These are phyloP conservation scores for Halocynthia aurantium DNA, from an alignment of 23 tunicate genomes.

Conservation along the genomic window DNA sequence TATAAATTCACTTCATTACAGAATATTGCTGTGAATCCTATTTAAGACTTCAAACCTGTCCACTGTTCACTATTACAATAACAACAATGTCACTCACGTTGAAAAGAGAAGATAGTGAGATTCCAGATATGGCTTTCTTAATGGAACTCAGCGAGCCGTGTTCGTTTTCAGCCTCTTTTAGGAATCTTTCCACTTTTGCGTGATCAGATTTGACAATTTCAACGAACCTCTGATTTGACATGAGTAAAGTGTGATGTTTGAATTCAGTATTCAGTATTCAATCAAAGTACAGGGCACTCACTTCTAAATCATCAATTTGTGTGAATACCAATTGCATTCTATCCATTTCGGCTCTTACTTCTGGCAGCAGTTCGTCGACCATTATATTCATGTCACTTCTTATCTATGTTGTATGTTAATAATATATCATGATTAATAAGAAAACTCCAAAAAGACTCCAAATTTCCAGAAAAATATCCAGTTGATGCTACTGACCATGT, in stretches of 20 bases:
- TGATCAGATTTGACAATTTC: constrained; percentile 33
- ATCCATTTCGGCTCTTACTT: constrained; percentile 23
- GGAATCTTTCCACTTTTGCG: constrained; percentile 21
- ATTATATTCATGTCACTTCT: constrained; percentile 26
- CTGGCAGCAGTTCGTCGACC: constrained; percentile 34
- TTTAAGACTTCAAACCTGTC: too few species aligned
- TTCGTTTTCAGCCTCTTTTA: constrained; percentile 28
- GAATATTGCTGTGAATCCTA: too few species aligned
- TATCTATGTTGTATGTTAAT: constrained; percentile 11
- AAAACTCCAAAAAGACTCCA: background rate
- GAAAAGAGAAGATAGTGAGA: constrained; percentile 2
- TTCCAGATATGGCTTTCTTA: constrained; percentile 43
- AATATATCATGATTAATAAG: background rate
- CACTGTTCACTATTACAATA: too few species aligned
- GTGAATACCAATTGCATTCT: constrained; percentile 27
- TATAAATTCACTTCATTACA: too few species aligned
- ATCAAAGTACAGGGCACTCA: background rate
- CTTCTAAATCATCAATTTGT: constrained; percentile 57
- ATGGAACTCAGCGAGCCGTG: constrained; percentile 38
- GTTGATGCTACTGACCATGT: constrained; percentile 28
- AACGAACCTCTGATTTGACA: constrained; percentile 39
- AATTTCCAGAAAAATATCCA: background rate
- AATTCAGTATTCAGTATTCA: background rate
- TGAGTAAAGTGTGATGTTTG: background rate
- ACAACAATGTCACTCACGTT: too few species aligned